These are phyloP conservation scores for Oncorhynchus nerka DNA, from an alignment of 2,113 vertebrate genomes.

Conservation along the genomic window DNA sequence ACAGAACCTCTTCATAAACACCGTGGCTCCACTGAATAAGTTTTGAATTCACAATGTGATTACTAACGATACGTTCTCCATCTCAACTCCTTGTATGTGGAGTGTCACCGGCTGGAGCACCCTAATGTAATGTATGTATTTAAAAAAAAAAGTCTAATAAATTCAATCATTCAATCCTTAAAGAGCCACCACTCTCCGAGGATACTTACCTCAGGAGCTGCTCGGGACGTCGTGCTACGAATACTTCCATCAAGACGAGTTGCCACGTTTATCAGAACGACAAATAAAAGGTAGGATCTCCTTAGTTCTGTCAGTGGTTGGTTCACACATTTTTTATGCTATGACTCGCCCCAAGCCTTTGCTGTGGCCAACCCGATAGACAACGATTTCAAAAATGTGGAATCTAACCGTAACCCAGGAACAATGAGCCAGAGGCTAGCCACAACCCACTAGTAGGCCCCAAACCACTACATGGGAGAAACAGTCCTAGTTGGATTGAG, in stretches of 20 bases:
- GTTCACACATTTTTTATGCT: neutral
- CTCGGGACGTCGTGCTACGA: slow-evolving; percentile 91
- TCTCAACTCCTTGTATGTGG: neutral
- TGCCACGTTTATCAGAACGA: slow-evolving; percentile 84
- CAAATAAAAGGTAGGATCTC: slow-evolving; percentile 83
- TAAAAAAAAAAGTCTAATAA: too few species aligned
- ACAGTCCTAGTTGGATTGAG: too few species aligned
- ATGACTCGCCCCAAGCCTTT: neutral
- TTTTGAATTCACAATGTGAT: neutral
- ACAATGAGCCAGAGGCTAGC: too few species aligned
- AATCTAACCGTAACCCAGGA: too few species aligned
- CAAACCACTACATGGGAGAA: too few species aligned
- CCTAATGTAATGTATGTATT: too few species aligned
- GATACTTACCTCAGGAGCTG: slow-evolving; percentile 88
- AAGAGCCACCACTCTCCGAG: slow-evolving; percentile 86
- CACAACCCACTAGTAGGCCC: too few species aligned
- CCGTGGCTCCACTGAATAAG: too few species aligned
- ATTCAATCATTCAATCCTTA: neutral
- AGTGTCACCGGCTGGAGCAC: too few species aligned
- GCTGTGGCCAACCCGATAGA: neutral
- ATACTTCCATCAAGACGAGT: slow-evolving; percentile 90
- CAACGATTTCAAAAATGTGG: too few species aligned
- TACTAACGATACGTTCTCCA: neutral
- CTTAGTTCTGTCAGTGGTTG: neutral
- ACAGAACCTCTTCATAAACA: neutral